Conservation (phyloP, 1,140 invertebrate genomes). For the Cyphomyrmex costatus region DNA sequence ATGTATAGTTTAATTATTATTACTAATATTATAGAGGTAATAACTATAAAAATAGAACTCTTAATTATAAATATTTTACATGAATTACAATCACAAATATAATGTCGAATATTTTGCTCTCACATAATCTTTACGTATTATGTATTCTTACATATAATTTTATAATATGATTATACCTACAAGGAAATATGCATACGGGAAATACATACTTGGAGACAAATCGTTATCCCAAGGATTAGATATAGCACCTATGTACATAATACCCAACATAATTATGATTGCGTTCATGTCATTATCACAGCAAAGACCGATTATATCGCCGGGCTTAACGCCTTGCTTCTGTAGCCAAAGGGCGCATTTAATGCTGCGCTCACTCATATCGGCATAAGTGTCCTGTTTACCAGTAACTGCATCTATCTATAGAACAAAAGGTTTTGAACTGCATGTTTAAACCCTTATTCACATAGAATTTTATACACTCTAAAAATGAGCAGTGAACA, state of each 20-base stretch:
- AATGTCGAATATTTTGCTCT: too few species aligned
- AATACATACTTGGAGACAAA: slow-evolving; percentile 26
- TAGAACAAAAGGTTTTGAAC: neutral
- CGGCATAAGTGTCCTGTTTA: slow-evolving; percentile 2
- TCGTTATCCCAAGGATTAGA: slow-evolving; percentile 14
- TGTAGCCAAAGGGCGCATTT: slow-evolving; percentile 53
- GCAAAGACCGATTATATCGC: slow-evolving; percentile 49
- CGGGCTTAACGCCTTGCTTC: slow-evolving; percentile 20
- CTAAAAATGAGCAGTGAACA: neutral
- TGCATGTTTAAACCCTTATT: neutral
- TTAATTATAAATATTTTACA: too few species aligned
- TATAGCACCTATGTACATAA: slow-evolving; percentile 38
- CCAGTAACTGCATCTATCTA: slow-evolving; percentile 37
- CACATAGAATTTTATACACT: neutral
- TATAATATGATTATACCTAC: neutral
- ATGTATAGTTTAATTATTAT: too few species aligned
- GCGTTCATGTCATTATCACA: neutral
- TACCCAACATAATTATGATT: slow-evolving; percentile 20
- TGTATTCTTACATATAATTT: neutral
- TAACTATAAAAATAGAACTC: too few species aligned
- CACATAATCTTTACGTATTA: too few species aligned
- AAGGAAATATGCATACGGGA: neutral
- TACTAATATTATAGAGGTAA: too few species aligned
- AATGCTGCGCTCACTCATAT: slow-evolving; percentile 41
- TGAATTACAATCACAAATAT: too few species aligned